Percentiles rank a stretch among this genome's conserved stretches.
phyloP scores from a whole-genome alignment of 2,888 invertebrate genomes.

The Eledona agricola region DNA sequence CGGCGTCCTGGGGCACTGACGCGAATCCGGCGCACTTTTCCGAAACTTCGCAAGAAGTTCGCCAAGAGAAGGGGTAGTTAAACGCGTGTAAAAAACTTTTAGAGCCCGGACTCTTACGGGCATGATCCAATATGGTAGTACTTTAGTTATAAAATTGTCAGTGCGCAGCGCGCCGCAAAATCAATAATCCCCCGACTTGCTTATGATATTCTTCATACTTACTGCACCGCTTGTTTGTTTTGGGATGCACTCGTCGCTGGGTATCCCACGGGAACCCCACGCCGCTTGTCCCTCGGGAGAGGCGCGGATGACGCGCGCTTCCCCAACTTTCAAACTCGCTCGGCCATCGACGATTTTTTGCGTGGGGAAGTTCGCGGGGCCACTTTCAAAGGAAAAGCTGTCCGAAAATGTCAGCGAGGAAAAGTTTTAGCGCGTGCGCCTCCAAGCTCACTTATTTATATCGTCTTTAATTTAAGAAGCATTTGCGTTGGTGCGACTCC shows the following conservation, averaged over 20 bases:
- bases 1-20: constrained; percentile 1
- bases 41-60: constrained; percentile 55
- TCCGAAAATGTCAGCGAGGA: constrained; percentile 46
- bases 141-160: constrained; percentile 36
- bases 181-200: constrained; percentile 44
- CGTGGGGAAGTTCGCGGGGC: constrained; percentile 6
- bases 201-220: constrained; percentile 36
- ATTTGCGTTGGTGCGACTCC: constrained; percentile 17
- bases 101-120: constrained; percentile 55
- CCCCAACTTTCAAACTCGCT: constrained; percentile 25
- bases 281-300: too few species aligned
- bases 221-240: constrained; percentile 26
- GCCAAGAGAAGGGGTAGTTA: constrained; percentile 53
- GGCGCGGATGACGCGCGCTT: constrained; percentile 21
- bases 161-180: constrained; percentile 48
- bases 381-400: constrained; percentile 40
- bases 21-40: constrained; percentile 45
- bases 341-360: not conserved
- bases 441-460: constrained; percentile 45
- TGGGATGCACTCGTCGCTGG: not conserved
- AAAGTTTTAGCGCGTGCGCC: constrained; percentile 49
- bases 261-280: too few species aligned
- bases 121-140: constrained; percentile 57
- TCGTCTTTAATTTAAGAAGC: constrained; percentile 46
- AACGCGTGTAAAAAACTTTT: constrained; percentile 59